These are phyloP conservation scores for Neosilurus mollespiculum DNA, from an alignment of 2,797 vertebrate genomes.

Conservation along the genomic window DNA sequence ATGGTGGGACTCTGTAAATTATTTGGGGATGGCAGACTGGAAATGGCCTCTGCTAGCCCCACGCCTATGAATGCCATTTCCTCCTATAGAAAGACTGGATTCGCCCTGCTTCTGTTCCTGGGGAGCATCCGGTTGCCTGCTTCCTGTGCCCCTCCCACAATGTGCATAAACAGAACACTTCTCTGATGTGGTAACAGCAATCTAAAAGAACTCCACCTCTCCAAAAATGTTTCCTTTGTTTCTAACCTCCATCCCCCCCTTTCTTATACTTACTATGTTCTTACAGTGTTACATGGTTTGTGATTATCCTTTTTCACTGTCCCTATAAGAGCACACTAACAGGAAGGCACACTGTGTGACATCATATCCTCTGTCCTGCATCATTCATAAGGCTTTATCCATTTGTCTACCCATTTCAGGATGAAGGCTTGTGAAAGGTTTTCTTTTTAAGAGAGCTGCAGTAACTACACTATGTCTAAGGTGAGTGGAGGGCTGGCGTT, in stretches of 20 bases:
- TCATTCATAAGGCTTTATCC: neutral
- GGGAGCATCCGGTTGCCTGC: conserved; percentile 66
- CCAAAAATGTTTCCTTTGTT: too few relatives aligned
- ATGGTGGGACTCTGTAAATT: conserved; percentile 30
- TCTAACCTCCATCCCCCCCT: too few relatives aligned
- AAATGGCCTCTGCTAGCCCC: conserved; percentile 58
- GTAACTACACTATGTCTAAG: neutral
- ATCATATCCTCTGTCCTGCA: conserved; percentile 18
- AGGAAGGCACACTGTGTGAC: conserved; percentile 4
- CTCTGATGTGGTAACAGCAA: conserved; percentile 36
- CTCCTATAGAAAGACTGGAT: conserved; percentile 70
- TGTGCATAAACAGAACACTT: conserved; percentile 62
- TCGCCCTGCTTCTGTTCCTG: conserved; percentile 56
- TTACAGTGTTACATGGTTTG: neutral
- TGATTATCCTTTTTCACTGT: neutral
- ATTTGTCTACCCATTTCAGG: conserved; percentile 25
- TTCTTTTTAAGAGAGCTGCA: neutral
- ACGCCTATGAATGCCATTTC: conserved; percentile 69
- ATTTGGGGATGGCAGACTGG: conserved; percentile 55
- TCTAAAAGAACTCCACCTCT: conserved; percentile 11
- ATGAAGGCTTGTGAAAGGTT: conserved; percentile 8
- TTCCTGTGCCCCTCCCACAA: conserved; percentile 69
- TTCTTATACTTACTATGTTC: neutral
- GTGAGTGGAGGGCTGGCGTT: conserved; percentile 25
- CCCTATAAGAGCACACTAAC: conserved; percentile 26